A percentile compares a stretch with the other conserved stretches of the same genome.
These are phyloP conservation scores for Phycodurus eques DNA, from an alignment of 2,113 vertebrate genomes.

Conservation along the genomic window DNA sequence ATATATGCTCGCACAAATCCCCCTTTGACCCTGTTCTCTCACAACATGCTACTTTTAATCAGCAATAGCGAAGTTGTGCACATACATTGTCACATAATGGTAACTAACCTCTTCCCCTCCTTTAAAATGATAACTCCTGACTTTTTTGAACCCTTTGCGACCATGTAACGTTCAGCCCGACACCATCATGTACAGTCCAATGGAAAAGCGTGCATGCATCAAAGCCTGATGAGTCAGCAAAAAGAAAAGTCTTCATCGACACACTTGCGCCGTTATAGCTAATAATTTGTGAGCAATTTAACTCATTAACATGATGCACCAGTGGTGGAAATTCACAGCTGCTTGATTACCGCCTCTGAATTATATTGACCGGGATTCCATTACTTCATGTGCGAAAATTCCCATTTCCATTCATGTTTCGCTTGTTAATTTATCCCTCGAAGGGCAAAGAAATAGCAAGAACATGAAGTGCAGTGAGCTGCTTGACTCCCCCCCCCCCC, in stretches of 20 bases:
- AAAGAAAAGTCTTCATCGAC: neutral
- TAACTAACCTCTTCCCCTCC: slow-evolving; percentile 45
- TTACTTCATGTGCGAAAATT: too few relatives aligned
- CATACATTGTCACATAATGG: too few relatives aligned
- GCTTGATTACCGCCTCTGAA: too few relatives aligned
- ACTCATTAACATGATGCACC: neutral
- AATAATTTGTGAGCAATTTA: neutral
- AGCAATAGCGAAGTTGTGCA: too few relatives aligned
- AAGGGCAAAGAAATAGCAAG: slow-evolving; percentile 43
- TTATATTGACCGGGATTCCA: too few relatives aligned
- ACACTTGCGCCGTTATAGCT: neutral
- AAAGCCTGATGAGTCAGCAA: neutral
- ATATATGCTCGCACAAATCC: slow-evolving; percentile 23
- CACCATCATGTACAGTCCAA: neutral
- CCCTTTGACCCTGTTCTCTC: slow-evolving; percentile 28
- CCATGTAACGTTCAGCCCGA: neutral
- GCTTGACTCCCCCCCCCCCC: slow-evolving; percentile 12
- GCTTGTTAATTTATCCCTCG: neutral
- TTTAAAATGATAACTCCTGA: slow-evolving; percentile 69
- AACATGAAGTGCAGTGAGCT: slow-evolving; percentile 47
- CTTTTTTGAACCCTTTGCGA: slow-evolving; percentile 15
- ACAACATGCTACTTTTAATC: slow-evolving; percentile 41
- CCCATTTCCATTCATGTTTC: neutral
- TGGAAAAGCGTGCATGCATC: slow-evolving; percentile 2
- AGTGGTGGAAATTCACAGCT: too few relatives aligned